phyloP scores from a whole-genome alignment of 37 sponge, comb jelly and placozoan genomes.

The Aplysina aerophoba region DNA sequence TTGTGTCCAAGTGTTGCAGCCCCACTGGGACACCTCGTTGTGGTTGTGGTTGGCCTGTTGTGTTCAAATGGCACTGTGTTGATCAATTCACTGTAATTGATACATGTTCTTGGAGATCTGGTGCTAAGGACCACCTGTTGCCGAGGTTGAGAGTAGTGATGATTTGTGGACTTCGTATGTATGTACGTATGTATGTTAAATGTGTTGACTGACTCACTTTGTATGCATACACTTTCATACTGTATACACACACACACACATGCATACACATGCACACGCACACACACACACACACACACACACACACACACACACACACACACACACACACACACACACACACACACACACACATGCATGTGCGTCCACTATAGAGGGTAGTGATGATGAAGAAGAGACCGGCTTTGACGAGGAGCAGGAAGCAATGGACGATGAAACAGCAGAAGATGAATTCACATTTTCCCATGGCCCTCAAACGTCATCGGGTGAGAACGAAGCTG shows the following conservation, averaged over 20 bases:
- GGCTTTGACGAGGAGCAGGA: slow-evolving; percentile 11
- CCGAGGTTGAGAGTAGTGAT: too few relatives aligned
- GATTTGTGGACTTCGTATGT: neutral
- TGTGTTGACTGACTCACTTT: neutral
- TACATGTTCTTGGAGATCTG: too few relatives aligned
- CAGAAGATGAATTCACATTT: slow-evolving; percentile 5
- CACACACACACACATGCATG: too few relatives aligned
- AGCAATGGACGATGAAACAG: slow-evolving; percentile 19
- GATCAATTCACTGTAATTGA: too few relatives aligned
- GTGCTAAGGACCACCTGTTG: too few relatives aligned
- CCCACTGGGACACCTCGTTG: neutral
- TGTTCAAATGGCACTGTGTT: slow-evolving; percentile 3
- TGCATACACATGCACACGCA: too few relatives aligned
- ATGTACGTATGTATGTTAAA: neutral
- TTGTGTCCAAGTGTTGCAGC: neutral
- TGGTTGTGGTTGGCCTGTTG: neutral
- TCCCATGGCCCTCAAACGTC: slow-evolving; percentile 9
- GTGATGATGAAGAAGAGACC: slow-evolving; percentile 16
- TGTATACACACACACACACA: too few relatives aligned
- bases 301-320: too few relatives aligned
- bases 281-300: too few relatives aligned
- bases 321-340: too few relatives aligned
- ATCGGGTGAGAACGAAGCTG: neutral
- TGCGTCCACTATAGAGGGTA: slow-evolving; percentile 14
- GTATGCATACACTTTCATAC: too few relatives aligned